Base-by-base conservation (phyloP, 2,113 vertebrate genomes). In the Cephalopholis sonnerati region DNA sequence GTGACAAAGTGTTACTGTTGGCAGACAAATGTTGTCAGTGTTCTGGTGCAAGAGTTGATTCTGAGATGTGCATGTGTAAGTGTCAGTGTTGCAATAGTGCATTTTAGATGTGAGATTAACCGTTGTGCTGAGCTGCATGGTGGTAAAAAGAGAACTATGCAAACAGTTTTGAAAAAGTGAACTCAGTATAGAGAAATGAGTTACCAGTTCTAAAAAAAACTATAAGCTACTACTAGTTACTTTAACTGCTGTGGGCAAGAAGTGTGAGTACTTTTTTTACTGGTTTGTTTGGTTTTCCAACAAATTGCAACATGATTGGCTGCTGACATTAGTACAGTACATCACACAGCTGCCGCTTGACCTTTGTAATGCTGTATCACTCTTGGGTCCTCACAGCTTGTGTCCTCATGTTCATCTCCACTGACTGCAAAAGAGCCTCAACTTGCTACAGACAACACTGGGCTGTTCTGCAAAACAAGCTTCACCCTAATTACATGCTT, bases 391-490 rank as follows among this genome's bases (percentile, higher is more conserved):
- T 59, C 63, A 55, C 55, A 62, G 78, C 63, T 62, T 76, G 53
- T 15, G 69, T 41, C 53, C 46, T 75, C 24, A 17, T 51, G 46
- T 72, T 73, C 64, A 44, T 74, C 20, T 62, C 32, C 46, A 18
- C 22, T 65, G 32, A 48, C 62, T 68, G 62, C 27, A 78, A 68
- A 73, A 62, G 20, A 73, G 41, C 62, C 7, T 57, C 32, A 65
- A 59, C 53, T 71, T 70, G 53, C 29, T 50, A 16, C 25, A 76
- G 29, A 83, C 16, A 80, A 58, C 61, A 72, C n/a, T 36, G 10
- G 12, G 29, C 71, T 83, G 70, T 51, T 87, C 69, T 59, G 50
- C 68, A 82, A 84, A 77, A 75, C 68, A 65, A 74, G 61, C 71
- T 63, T 48, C 64, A 61, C 67, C 48, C 63, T 79, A 85, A 83